Percentiles rank a stretch among this genome's conserved stretches.
Evolutionary conservation across 2,888 invertebrate genomes (phyloP).

Genomic region (Ctenicera cuprea): DNA sequence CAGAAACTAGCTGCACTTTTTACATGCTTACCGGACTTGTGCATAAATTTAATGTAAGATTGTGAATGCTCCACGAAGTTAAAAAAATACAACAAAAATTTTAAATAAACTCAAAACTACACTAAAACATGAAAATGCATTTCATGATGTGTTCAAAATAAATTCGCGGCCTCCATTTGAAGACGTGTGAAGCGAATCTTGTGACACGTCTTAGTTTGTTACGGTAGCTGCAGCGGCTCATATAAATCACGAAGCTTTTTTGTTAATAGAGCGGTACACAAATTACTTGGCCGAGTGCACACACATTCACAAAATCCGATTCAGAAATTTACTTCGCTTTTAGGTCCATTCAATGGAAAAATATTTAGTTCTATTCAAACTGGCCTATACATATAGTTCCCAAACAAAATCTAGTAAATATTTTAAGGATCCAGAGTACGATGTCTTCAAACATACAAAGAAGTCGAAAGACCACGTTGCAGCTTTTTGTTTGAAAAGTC

Average conservation of each 20-base stretch:
- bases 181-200: conserved; percentile 33
- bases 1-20: too few relatives aligned
- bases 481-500: conserved; percentile 38
- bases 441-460: conserved; percentile 32
- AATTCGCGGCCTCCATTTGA: background rate
- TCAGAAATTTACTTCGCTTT: conserved; percentile 46
- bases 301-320: conserved; percentile 40
- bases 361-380: conserved; percentile 38
- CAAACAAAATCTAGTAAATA: conserved; percentile 34
- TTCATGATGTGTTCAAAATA: background rate
- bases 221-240: conserved; percentile 40
- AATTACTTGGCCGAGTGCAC: conserved; percentile 47
- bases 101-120: too few relatives aligned
- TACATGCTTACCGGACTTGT: too few relatives aligned
- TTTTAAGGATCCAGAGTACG: conserved; percentile 14
- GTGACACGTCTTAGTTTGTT: conserved; percentile 39
- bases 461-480: conserved; percentile 16
- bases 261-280: conserved; percentile 33
- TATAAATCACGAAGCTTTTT: conserved; percentile 40
- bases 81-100: too few relatives aligned
- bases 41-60: too few relatives aligned
- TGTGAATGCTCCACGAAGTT: too few relatives aligned
- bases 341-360: conserved; percentile 43
- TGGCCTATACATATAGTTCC: background rate
- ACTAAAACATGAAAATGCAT: background rate